These are phyloP conservation scores for Melopsittacus undulatus DNA, from an alignment of 2,797 vertebrate species.

Conservation along the genomic window DNA sequence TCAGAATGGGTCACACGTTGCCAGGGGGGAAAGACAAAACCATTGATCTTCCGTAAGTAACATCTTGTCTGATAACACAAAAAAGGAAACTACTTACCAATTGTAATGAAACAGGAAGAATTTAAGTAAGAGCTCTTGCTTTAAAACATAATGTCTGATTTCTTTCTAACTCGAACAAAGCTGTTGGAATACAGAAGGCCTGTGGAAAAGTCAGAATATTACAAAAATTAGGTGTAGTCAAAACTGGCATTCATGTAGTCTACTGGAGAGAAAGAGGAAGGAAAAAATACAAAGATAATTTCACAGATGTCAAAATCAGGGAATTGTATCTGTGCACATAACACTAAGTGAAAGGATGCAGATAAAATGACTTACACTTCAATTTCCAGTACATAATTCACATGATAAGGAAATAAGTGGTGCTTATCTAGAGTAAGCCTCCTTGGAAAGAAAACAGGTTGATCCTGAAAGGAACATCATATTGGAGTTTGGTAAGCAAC, in stretches of 20 bases:
- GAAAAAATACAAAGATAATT: background rate
- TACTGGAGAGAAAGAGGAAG: background rate
- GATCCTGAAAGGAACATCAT: background rate
- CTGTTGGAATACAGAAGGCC: background rate
- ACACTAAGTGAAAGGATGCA: background rate
- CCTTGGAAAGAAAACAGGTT: conserved; percentile 8
- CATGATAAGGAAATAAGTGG: background rate
- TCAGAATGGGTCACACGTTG: background rate
- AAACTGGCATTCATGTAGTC: background rate
- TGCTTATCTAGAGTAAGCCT: conserved; percentile 4
- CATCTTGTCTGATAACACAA: background rate
- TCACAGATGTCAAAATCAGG: background rate
- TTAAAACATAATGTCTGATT: background rate
- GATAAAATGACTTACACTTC: background rate
- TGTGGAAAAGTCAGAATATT: background rate
- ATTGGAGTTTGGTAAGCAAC: background rate
- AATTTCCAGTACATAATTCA: background rate
- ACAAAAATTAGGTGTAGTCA: background rate
- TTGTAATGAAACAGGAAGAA: background rate
- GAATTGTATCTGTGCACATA: background rate
- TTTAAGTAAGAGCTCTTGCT: background rate
- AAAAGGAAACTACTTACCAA: background rate
- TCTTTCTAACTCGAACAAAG: background rate
- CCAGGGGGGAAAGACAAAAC: background rate
- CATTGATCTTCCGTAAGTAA: background rate